Conservation (phyloP, 2,113 vertebrate species). For the Tonatia bakeri region DNA sequence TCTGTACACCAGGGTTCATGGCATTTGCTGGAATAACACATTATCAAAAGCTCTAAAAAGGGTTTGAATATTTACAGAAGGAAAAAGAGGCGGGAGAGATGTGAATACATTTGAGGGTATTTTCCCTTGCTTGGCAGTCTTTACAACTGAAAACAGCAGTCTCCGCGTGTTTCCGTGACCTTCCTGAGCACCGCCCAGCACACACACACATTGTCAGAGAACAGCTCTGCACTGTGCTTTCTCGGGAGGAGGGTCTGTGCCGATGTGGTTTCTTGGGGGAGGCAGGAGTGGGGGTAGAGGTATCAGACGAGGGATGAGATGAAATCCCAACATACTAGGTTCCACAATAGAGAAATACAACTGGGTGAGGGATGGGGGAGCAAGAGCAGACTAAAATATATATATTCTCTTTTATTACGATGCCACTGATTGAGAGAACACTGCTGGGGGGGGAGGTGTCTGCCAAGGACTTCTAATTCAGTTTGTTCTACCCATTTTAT, state of each 20-base stretch:
- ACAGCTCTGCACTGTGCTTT: background rate
- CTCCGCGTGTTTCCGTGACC: conserved; percentile 53
- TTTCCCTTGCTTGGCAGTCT: conserved; percentile 61
- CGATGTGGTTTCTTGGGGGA: background rate
- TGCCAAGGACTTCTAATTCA: conserved; percentile 69
- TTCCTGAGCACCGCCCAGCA: background rate
- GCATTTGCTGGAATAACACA: conserved; percentile 56
- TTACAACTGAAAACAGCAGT: conserved; percentile 54
- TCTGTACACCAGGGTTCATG: conserved; percentile 48
- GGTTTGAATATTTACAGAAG: conserved; percentile 71
- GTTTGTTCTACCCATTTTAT: conserved; percentile 72
- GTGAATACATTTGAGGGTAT: background rate
- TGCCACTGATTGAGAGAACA: conserved; percentile 64
- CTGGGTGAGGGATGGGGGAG: background rate
- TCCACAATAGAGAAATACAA: conserved; percentile 48
- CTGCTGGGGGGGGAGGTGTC: conserved; percentile 36
- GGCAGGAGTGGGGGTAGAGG: background rate
- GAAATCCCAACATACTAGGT: background rate
- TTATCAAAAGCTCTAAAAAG: conserved; percentile 70
- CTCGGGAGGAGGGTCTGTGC: background rate
- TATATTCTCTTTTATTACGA: conserved; percentile 49
- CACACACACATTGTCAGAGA: background rate
- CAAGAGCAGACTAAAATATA: conserved; percentile 40
- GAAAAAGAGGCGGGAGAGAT: conserved; percentile 16
- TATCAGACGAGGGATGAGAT: background rate